Base-by-base conservation (phyloP, 2,888 invertebrate genomes). In the Timandra comae region DNA sequence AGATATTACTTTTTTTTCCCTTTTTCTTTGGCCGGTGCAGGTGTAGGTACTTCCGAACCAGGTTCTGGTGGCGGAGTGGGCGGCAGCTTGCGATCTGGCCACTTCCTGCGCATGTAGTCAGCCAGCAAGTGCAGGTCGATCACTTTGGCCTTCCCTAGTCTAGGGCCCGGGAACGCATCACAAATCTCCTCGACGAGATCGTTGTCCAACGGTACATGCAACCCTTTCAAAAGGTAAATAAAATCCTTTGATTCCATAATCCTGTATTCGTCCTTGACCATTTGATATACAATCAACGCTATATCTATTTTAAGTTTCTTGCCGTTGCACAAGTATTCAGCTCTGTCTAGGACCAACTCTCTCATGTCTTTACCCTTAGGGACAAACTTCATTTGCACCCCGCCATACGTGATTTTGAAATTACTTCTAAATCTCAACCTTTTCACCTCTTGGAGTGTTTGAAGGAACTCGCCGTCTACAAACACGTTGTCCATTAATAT, bases 41-140 rank as follows among this genome's bases (percentile, higher is more conserved):
- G n/a, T n/a, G n/a, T n/a, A n/a, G 9, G 10, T 20, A 19, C 33
- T 22, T 23, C 27, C 5, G 20, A 24, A 37, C 39, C 43, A 0
- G 21, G 30, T 43, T 69, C 65, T 1, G 71, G 68, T 0, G 64
- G 66, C 3, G 74, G 71, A 6, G 72, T 71, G 0, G 63, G 61
- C 1, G 72, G 76, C 16, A 78, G 38, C 16, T 64, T 49, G 8
- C 61, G 61, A 1, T 76, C 73, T 2, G 79, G 78, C 76, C 77
- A 79, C 47, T 69, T 69, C 12, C 71, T 56, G 28, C 49, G 52
- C n/a, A 72, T 46, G 41, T 57, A 79, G 9, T 78, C 77, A 1
- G 52, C 64, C 21, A 76, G 11, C 4, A 32, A 12, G 3, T 21
- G 41, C 2, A 78, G 29, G 51, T 69, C 50, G 11, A 79, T 52